phyloP scores from a whole-genome alignment of 2,797 vertebrate species.

The Channallabes apus region DNA sequence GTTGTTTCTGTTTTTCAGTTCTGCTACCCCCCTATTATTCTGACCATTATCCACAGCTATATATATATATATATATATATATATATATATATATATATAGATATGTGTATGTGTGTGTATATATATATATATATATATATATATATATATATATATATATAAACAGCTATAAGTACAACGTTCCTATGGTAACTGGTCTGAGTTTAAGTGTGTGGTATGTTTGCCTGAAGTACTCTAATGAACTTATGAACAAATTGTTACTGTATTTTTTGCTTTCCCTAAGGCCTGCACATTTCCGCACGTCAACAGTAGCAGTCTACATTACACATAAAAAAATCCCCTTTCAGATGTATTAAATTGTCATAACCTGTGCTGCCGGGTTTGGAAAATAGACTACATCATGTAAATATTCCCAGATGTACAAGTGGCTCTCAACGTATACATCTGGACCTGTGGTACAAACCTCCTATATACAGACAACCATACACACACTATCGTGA shows the following conservation, averaged over 20 bases:
- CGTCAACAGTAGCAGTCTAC: constrained; percentile 8
- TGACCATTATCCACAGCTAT: not conserved
- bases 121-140: too few relatives aligned
- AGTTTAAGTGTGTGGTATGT: not conserved
- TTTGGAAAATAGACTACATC: not conserved
- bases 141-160: too few relatives aligned
- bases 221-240: not conserved
- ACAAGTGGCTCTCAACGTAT: not conserved
- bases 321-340: not conserved
- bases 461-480: not conserved
- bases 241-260: not conserved
- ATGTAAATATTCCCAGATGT: constrained; percentile 26
- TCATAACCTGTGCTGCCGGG: not conserved
- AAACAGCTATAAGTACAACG: too few relatives aligned
- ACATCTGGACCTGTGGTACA: not conserved
- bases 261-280: not conserved
- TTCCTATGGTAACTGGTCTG: not conserved
- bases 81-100: too few relatives aligned
- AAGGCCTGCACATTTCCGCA: not conserved
- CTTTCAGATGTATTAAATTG: not conserved
- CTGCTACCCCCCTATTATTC: not conserved
- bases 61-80: too few relatives aligned
- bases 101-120: too few relatives aligned
- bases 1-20: not conserved
- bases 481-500: not conserved